Base-by-base conservation (phyloP, 2,888 invertebrate species). In the Acronicta alni region DNA sequence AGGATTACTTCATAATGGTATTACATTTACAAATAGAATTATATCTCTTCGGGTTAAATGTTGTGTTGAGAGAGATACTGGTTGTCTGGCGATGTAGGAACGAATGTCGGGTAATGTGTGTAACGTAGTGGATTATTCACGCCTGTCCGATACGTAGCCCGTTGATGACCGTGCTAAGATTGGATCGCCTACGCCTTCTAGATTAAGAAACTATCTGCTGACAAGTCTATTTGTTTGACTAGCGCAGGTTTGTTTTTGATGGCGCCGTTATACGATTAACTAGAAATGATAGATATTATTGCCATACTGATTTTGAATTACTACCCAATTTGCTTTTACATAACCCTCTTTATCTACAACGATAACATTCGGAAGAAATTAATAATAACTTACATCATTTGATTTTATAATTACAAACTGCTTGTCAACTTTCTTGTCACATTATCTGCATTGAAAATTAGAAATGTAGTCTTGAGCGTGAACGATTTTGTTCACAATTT, bases 201-300 rank as follows among this genome's bases (percentile, higher is more conserved):
- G 83, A 87, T 87, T 86, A 84, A 83, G 77, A 75, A 78, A 79
- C 77, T 62, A 72, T 59, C 53, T 70, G 72, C 83, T 83, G 87
- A 89, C 88, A 89, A 82, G 79, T 90, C 81, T 87, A 89, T 90
- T 86, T 87, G 84, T 83, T 75, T 74, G 77, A 75, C 72, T 74
- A 58, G 63, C 56, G 64, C 64, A 64, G 49, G 39, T 48, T 62
- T 72, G 65, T 71, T 46, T 52, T 18, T 16, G 72, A 20, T 52
- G 12, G 7, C 10, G 20, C 23, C 42, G 16, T 37, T 43, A 20
- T 60, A 58, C 72, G 72, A 69, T 72, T 72, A 62, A 56, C 63
- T 56, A 42, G 53, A 58, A 51, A 35, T 47, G n/a, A 18, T 48
- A 44, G 35, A 32, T 53, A 35, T 63, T 64, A 44, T 46, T 35